Conservation (phyloP, 2,113 vertebrate species). For the Scartelaos histophorus region DNA sequence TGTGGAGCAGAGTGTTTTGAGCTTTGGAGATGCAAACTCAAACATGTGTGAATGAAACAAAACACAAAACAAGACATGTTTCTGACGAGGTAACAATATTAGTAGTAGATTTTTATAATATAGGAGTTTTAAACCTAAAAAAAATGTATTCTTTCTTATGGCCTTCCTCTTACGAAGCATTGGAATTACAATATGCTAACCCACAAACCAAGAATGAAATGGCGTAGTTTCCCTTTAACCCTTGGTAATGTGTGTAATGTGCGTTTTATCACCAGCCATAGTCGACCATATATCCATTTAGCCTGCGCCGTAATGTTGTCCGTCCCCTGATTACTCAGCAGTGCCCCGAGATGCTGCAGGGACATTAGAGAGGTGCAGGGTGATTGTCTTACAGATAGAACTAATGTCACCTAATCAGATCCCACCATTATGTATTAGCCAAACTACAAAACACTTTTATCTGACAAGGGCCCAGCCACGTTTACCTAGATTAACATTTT, state of each 20-base stretch:
- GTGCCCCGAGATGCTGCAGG: constrained; percentile 71
- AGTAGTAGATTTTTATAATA: no score
- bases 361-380: constrained; percentile 83
- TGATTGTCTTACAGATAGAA: constrained; percentile 92
- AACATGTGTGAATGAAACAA: no score
- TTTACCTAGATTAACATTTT: constrained; percentile 99
- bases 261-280: constrained; percentile 27
- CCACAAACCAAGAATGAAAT: constrained; percentile 11
- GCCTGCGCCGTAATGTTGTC: constrained; percentile 33
- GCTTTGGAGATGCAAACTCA: no score
- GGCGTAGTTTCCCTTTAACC: constrained; percentile 34
- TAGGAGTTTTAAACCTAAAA: not conserved
- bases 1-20: no score
- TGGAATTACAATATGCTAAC: not conserved
- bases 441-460: constrained; percentile 94
- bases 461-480: constrained; percentile 91
- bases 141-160: not conserved
- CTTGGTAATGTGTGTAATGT: constrained; percentile 33
- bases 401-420: constrained; percentile 98
- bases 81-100: no score
- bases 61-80: no score
- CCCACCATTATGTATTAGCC: constrained; percentile 96
- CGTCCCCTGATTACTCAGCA: constrained; percentile 65
- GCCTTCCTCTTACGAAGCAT: not conserved
- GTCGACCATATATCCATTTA: constrained; percentile 41